Base-by-base conservation (phyloP, 2,888 invertebrate species). In the Phortica magna region DNA sequence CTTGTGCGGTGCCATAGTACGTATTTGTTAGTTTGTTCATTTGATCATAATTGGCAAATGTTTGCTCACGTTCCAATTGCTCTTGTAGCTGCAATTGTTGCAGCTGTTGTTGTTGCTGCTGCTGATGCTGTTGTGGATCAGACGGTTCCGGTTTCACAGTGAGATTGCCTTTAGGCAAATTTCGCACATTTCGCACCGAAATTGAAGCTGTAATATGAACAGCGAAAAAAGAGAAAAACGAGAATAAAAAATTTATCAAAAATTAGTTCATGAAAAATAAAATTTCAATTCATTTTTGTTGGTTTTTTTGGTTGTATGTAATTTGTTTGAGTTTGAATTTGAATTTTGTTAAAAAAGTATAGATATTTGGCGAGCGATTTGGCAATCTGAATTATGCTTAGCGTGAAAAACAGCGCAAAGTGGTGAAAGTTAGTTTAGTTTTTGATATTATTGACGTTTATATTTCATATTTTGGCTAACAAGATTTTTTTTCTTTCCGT, bases 121-220 rank as follows among this genome's bases (percentile, higher is more conserved):
- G n/a, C n/a, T n/a, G n/a, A 22, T 71, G 74, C 19, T 73, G 74
- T 61, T 67, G 79, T 77, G 79, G 75, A 82, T 91, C 92, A n/a
- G 91, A 87, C n/a, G 91, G 89, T 79, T 91, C 91, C 75, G 92
- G 91, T 78, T 91, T 91, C 53, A 92, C 91, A 5, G 91, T 92
- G 42, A 92, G 85, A 80, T 91, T 91, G n/a, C 88, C 88, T 82
- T 91, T 91, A 70, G 92, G 92, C 81, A 92, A 87, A 81, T 91
- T 91, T 79, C 91, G 90, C 2, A 92, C 92, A 83, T 92, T 92
- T 48, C 90, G 90, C 90, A 95, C 94, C 85, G 95, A 95, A 92
- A 95, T 95, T 84, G 95, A 95, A 89, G 95, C 95, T 95, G 93
- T 64, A 94, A 94, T 83, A 12, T 42, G 78, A 73, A 55, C 19